phyloP scores from a whole-genome alignment of 1,140 invertebrate species.

The Drosophila rufa region DNA sequence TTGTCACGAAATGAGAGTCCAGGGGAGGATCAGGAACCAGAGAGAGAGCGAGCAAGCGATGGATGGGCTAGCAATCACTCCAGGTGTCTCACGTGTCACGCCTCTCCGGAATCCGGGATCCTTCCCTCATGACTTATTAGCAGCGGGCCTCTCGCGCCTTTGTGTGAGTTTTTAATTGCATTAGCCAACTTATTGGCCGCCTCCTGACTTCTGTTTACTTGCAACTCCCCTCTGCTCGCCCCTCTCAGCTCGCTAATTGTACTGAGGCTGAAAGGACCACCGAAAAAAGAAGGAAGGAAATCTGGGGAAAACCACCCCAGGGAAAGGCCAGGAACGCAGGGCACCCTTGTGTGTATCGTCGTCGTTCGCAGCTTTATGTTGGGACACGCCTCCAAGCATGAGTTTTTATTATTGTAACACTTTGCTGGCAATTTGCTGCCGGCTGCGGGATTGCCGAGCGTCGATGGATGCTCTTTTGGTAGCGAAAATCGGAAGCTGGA shows the following conservation, averaged over 20 bases:
- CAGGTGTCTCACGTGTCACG: constrained; percentile 85
- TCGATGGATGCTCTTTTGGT: constrained; percentile 35
- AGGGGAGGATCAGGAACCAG: constrained; percentile 2
- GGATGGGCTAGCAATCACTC: constrained; percentile 73
- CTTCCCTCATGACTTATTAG: constrained; percentile 67
- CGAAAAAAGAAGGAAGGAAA: not conserved
- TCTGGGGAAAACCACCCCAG: constrained; percentile 26
- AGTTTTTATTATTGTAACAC: constrained; percentile 82
- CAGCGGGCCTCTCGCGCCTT: constrained; percentile 28
- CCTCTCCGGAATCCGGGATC: constrained; percentile 45
- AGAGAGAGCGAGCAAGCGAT: constrained; percentile 3
- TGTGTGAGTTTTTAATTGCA: constrained; percentile 81
- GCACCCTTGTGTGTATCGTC: constrained; percentile 36
- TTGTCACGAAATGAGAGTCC: constrained; percentile 63
- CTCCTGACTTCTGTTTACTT: constrained; percentile 71
- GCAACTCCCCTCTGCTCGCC: constrained; percentile 27
- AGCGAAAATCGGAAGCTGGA: constrained; percentile 42
- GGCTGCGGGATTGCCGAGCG: constrained; percentile 51
- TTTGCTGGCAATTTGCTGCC: constrained; percentile 81
- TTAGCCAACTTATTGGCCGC: constrained; percentile 79
- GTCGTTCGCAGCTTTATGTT: constrained; percentile 74
- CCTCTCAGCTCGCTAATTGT: constrained; percentile 53
- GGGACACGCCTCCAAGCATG: constrained; percentile 81
- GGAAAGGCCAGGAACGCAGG: constrained; percentile 9
- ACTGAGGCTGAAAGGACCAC: constrained; percentile 15